Evolutionary conservation across 2,113 vertebrate genomes (phyloP).

Genomic region (Pteropus alecto): DNA sequence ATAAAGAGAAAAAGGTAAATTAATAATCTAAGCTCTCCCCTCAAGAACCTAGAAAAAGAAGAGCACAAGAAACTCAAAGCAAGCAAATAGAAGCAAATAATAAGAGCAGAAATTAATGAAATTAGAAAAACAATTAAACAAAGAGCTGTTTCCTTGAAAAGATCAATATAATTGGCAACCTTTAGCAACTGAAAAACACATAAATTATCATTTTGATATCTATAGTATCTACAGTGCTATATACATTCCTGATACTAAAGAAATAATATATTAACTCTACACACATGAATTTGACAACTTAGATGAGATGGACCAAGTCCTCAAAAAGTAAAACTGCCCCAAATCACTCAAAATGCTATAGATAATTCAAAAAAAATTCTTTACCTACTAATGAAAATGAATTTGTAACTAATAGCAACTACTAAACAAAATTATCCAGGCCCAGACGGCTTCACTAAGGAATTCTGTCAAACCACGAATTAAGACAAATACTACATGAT

Average conservation of each 20-base stretch:
- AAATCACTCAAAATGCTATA: neutral
- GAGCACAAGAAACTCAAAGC: neutral
- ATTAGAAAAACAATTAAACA: neutral
- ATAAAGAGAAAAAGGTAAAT: neutral
- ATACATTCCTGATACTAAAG: neutral
- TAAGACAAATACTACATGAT: neutral
- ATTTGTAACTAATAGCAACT: neutral
- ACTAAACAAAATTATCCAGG: neutral
- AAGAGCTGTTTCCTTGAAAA: neutral
- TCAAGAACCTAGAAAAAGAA: neutral
- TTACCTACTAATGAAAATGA: neutral
- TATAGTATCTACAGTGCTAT: too few species aligned
- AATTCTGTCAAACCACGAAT: neutral
- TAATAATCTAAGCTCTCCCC: neutral
- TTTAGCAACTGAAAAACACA: neutral
- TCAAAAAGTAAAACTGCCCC: neutral
- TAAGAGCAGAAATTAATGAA: neutral
- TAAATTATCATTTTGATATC: too few species aligned
- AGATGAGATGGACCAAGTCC: neutral
- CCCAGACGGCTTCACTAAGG: neutral
- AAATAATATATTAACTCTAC: neutral
- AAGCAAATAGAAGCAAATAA: neutral
- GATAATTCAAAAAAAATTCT: neutral
- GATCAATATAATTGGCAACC: neutral
- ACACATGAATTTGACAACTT: neutral